These are phyloP conservation scores for Deroplatys truncata DNA, from an alignment of 2,888 invertebrate genomes.

Conservation along the genomic window DNA sequence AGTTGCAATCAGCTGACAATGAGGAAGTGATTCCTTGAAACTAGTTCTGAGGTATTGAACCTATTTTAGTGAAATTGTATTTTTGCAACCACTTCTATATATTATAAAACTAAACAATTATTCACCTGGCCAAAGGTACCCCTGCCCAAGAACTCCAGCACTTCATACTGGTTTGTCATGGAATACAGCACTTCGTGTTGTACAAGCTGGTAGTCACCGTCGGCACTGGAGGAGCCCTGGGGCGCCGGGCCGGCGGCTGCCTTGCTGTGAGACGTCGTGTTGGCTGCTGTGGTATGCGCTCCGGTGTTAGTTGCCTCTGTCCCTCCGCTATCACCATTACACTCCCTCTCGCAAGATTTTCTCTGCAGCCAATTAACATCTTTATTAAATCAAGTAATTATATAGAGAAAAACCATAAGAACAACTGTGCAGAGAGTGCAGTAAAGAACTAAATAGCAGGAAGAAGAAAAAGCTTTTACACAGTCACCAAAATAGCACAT, in stretches of 20 bases:
- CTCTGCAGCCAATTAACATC: slow-evolving; percentile 44
- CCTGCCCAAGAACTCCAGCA: slow-evolving; percentile 97
- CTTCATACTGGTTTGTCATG: slow-evolving; percentile 93
- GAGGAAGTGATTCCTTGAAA: no score
- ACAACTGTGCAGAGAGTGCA: not conserved
- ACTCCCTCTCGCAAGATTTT: slow-evolving; percentile 59
- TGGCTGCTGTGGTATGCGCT: slow-evolving; percentile 43
- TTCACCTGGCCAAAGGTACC: slow-evolving; percentile 89
- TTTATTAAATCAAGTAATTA: not conserved
- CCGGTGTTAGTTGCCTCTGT: slow-evolving; percentile 41
- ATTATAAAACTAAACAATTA: not conserved
- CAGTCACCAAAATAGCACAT: not conserved
- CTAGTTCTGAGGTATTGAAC: no score
- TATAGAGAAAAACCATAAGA: not conserved
- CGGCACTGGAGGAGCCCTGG: slow-evolving; percentile 74
- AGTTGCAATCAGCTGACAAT: no score
- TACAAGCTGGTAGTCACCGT: slow-evolving; percentile 97
- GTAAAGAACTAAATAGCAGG: not conserved
- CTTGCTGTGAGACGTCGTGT: slow-evolving; percentile 77
- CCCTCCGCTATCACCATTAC: slow-evolving; percentile 54
- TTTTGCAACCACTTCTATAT: no score
- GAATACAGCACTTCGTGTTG: slow-evolving; percentile 97
- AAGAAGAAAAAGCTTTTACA: not conserved
- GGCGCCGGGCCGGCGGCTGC: slow-evolving; percentile 50
- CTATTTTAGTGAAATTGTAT: no score